Evolutionary conservation across 2,888 invertebrate species (phyloP).

Genomic region (Anarsia innoxiella): DNA sequence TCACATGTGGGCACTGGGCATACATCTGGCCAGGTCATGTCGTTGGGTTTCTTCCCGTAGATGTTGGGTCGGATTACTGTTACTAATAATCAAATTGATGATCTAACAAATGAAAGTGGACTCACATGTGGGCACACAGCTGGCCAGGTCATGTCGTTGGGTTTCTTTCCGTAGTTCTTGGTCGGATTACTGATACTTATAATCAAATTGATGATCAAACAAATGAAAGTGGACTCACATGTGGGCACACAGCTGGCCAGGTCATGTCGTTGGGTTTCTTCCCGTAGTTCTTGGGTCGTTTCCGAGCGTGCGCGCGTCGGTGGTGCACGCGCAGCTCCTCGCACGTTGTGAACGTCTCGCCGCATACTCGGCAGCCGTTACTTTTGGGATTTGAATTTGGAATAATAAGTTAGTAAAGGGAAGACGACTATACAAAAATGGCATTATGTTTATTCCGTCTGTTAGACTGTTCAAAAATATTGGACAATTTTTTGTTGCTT

Average conservation of each 20-base stretch:
- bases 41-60: constrained; percentile 44
- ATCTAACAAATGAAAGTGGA: too few relatives aligned
- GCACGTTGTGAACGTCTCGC: constrained; percentile 38
- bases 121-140: constrained; percentile 49
- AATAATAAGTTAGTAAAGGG: too few relatives aligned
- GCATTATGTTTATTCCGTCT: too few relatives aligned
- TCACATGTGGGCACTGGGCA: constrained; percentile 56
- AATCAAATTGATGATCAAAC: too few relatives aligned
- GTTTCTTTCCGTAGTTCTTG: constrained; percentile 52
- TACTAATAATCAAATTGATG: too few relatives aligned
- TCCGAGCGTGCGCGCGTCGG: constrained; percentile 45
- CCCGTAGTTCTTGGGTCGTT: constrained; percentile 53
- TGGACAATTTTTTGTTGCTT: too few relatives aligned
- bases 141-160: constrained; percentile 37
- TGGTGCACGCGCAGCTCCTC: constrained; percentile 53
- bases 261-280: constrained; percentile 32
- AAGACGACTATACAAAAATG: too few relatives aligned
- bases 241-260: constrained; percentile 51
- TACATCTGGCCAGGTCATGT: constrained; percentile 38
- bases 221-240: too few relatives aligned
- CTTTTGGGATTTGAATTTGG: constrained; percentile 28
- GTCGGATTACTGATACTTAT: constrained; percentile 45
- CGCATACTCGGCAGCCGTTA: constrained; percentile 55
- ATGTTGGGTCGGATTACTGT: constrained; percentile 45
- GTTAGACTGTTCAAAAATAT: too few relatives aligned